Percentiles rank a stretch among this genome's conserved stretches.
phyloP scores from a whole-genome alignment of 2,797 vertebrate genomes.

The Choloepus didactylus region DNA sequence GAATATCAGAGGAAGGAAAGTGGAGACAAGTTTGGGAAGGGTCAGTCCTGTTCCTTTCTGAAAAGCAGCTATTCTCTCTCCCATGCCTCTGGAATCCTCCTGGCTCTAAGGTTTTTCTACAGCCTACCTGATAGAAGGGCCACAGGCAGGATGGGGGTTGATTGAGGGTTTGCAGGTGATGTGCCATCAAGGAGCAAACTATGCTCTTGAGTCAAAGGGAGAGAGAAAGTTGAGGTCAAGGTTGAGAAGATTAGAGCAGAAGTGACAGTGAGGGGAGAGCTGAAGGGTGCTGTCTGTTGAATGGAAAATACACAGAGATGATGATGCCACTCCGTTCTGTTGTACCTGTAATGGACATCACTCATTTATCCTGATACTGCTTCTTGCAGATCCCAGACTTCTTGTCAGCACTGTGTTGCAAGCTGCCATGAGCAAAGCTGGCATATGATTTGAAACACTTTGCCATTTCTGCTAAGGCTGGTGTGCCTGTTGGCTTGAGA shows the following conservation, averaged over 20 bases:
- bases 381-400: neutral
- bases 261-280: neutral
- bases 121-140: neutral
- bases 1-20: neutral
- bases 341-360: neutral
- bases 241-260: neutral
- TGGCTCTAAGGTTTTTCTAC: neutral
- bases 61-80: neutral
- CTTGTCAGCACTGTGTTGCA: neutral
- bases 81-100: neutral
- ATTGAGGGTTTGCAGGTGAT: neutral
- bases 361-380: neutral
- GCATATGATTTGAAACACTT: neutral
- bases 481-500: neutral
- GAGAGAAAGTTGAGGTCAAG: neutral
- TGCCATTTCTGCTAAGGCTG: neutral
- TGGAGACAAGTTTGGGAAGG: neutral
- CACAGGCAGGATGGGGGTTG: too few relatives aligned
- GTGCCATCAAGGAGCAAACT: neutral
- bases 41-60: neutral
- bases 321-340: neutral
- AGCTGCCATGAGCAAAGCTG: neutral
- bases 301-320: neutral
- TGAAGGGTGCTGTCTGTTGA: neutral
- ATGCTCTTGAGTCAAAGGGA: neutral